Evolutionary conservation across 1,140 invertebrate species (phyloP).

Genomic region (Eumaeus atala): DNA sequence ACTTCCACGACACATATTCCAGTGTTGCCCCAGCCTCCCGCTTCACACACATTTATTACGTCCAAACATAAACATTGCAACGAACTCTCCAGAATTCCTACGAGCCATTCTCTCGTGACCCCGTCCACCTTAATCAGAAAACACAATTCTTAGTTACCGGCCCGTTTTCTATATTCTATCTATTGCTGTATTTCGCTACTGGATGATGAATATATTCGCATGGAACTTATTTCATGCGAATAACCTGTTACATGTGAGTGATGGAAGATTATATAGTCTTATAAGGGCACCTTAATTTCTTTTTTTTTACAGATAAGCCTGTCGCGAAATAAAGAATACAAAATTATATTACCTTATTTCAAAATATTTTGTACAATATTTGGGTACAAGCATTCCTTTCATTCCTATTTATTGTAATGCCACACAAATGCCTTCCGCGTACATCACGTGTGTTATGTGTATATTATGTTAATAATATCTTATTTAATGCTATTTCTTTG

Average conservation of each 20-base stretch:
- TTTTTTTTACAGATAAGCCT: too few relatives aligned
- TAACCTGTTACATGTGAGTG: too few relatives aligned
- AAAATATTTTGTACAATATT: too few relatives aligned
- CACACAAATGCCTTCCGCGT: conserved; percentile 4
- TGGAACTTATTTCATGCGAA: too few relatives aligned
- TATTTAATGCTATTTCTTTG: neutral
- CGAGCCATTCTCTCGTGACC: conserved; percentile 25
- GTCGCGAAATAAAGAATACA: too few relatives aligned
- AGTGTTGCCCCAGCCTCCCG: conserved; percentile 35
- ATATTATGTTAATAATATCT: conserved; percentile 1
- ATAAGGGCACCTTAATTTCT: too few relatives aligned
- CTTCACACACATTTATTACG: conserved; percentile 37
- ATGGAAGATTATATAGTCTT: too few relatives aligned
- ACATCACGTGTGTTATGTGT: conserved; percentile 4
- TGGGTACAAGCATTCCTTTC: neutral
- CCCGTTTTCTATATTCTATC: too few relatives aligned
- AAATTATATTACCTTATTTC: too few relatives aligned
- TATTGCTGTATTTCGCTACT: too few relatives aligned
- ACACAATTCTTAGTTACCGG: conserved; percentile 3
- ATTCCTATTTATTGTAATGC: conserved; percentile 4
- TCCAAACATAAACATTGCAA: conserved; percentile 32
- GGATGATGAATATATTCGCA: too few relatives aligned
- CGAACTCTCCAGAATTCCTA: conserved; percentile 27
- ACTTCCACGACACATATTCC: conserved; percentile 42
- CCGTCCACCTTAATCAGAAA: conserved; percentile 37